These are phyloP conservation scores for Luscinia megarhynchos DNA, from an alignment of 2,797 vertebrate genomes.

Conservation along the genomic window DNA sequence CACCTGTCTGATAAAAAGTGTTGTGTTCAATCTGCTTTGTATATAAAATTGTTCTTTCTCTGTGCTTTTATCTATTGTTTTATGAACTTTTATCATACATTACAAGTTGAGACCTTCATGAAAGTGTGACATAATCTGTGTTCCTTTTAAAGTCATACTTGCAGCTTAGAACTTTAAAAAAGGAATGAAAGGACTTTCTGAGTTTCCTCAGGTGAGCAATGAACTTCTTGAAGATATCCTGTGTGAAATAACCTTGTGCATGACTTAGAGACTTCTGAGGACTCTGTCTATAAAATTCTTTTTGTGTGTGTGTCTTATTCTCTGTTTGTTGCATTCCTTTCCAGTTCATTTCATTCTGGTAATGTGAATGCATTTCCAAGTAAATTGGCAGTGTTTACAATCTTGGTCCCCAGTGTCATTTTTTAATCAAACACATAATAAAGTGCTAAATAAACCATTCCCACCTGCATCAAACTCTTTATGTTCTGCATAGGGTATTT, in stretches of 20 bases:
- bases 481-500: constrained; percentile 26
- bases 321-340: constrained; percentile 51
- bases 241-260: constrained; percentile 33
- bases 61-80: background rate
- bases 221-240: constrained; percentile 37
- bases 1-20: background rate
- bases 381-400: constrained; percentile 57
- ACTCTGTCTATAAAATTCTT: constrained; percentile 21
- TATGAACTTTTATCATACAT: background rate
- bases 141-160: constrained; percentile 24
- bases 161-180: background rate
- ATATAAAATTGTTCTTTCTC: background rate
- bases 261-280: constrained; percentile 36
- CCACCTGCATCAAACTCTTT: constrained; percentile 61
- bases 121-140: background rate
- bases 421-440: constrained; percentile 73
- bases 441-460: constrained; percentile 68
- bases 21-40: background rate
- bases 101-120: constrained; percentile 16
- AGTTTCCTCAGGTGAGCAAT: constrained; percentile 27
- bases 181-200: background rate
- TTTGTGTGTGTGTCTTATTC: background rate
- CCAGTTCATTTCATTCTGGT: constrained; percentile 55
- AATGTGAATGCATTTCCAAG: constrained; percentile 31
- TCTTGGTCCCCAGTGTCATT: constrained; percentile 45